A percentile compares a stretch with the other conserved stretches of the same genome.
phyloP scores from a whole-genome alignment of 2,113 vertebrate species.

The Pelusios castaneus region DNA sequence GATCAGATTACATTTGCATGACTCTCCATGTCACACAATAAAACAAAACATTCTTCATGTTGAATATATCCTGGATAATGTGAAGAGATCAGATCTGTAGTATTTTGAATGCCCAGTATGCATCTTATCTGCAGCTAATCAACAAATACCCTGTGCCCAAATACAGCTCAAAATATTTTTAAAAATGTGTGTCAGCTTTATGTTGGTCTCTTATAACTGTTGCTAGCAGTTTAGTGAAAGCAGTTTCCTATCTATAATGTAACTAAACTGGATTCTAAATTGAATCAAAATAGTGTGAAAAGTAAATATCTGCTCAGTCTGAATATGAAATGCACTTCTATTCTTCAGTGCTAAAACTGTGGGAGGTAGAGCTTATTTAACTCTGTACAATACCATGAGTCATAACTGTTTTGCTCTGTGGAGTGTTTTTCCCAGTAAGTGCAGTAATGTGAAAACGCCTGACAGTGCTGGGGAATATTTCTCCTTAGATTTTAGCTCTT shows the following conservation, averaged over 20 bases:
- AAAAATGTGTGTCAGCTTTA: not conserved
- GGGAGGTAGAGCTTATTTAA: conserved; percentile 16
- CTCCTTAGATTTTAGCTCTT: conserved; percentile 14
- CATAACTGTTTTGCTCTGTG: conserved; percentile 34
- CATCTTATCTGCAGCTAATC: not conserved
- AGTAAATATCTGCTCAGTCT: conserved; percentile 2
- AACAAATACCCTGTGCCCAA: not conserved
- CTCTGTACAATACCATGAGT: not conserved
- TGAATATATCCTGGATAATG: not conserved
- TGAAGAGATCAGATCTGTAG: not conserved
- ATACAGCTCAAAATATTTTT: not conserved
- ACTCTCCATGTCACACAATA: not conserved
- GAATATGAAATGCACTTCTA: not conserved
- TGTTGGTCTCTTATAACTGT: not conserved
- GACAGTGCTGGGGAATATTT: conserved; percentile 22
- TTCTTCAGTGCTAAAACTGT: not conserved
- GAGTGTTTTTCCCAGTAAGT: conserved; percentile 54
- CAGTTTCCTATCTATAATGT: not conserved
- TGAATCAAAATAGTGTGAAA: conserved; percentile 18
- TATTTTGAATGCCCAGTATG: not conserved
- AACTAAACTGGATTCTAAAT: not conserved
- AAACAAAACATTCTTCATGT: not conserved
- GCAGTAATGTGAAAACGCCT: conserved; percentile 51
- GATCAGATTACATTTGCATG: not conserved
- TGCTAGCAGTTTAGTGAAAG: not conserved